These are phyloP conservation scores for Platorchestia sp. DNA, from an alignment of 1,140 invertebrate species.

Conservation along the genomic window DNA sequence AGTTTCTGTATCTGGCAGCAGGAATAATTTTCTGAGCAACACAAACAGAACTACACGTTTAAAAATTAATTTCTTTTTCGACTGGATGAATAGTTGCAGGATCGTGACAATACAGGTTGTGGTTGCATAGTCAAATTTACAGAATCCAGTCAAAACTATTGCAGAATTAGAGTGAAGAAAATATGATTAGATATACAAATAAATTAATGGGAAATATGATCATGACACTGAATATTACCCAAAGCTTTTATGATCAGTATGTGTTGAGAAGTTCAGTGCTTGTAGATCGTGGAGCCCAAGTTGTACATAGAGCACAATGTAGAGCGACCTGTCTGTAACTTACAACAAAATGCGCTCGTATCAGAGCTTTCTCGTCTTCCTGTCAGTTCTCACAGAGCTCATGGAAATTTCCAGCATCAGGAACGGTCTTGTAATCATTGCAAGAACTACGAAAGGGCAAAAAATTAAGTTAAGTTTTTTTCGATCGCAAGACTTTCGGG, in stretches of 20 bases:
- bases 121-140: background rate
- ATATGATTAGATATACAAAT: background rate
- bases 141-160: background rate
- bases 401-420: background rate
- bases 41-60: background rate
- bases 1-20: background rate
- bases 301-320: background rate
- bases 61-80: background rate
- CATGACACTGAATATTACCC: background rate
- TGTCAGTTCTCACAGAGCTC: background rate
- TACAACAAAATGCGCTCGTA: no score
- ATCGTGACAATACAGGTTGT: background rate
- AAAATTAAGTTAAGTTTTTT: no score
- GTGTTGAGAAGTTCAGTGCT: background rate
- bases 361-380: background rate
- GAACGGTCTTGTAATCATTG: background rate
- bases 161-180: background rate
- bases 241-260: background rate
- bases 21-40: background rate
- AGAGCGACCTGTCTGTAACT: background rate
- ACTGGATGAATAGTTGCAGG: background rate
- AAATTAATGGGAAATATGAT: background rate
- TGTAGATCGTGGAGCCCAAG: background rate
- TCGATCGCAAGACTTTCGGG: no score
- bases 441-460: no score